Evolutionary conservation across 1,140 invertebrate genomes (phyloP).

Genomic region (Habropoda laboriosa): DNA sequence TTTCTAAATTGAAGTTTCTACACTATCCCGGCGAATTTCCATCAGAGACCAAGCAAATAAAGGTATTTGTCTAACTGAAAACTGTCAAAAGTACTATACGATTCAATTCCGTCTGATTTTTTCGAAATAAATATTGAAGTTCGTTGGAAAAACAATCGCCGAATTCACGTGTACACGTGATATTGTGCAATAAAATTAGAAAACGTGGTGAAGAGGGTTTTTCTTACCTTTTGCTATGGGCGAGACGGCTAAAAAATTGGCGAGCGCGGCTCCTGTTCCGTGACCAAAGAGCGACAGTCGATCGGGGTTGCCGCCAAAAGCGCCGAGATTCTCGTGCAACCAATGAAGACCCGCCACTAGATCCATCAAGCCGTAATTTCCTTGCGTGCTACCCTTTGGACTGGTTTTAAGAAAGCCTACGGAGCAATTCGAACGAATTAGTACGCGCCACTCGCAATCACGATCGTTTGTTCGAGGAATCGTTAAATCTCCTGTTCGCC

Average conservation of each 20-base stretch:
- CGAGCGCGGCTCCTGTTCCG: conserved; percentile 95
- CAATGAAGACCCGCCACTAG: conserved; percentile 95
- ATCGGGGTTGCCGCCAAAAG: conserved; percentile 94
- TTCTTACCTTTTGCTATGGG: conserved; percentile 94
- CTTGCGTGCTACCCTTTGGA: conserved; percentile 91
- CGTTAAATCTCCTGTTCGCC: conserved; percentile 1
- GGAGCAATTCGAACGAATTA: conserved; percentile 35
- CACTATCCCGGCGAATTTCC: no score
- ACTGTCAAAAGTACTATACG: no score
- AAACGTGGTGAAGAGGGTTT: no score
- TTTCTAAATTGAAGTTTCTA: no score
- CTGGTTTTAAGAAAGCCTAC: conserved; percentile 94
- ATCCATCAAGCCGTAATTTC: conserved; percentile 98
- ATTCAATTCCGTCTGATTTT: no score
- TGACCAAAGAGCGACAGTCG: conserved; percentile 95
- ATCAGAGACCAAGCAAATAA: no score
- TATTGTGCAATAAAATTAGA: no score
- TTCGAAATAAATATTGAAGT: no score
- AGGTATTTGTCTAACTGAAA: no score
- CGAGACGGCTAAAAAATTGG: conserved; percentile 96
- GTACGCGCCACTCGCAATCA: neutral
- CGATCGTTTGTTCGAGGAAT: neutral
- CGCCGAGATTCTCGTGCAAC: conserved; percentile 94
- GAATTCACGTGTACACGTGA: no score
- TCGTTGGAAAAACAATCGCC: no score